A percentile compares a stretch with the other conserved stretches of the same genome.
Conservation (phyloP, 2,888 invertebrate species). For the Ferdinandea cuprea region DNA sequence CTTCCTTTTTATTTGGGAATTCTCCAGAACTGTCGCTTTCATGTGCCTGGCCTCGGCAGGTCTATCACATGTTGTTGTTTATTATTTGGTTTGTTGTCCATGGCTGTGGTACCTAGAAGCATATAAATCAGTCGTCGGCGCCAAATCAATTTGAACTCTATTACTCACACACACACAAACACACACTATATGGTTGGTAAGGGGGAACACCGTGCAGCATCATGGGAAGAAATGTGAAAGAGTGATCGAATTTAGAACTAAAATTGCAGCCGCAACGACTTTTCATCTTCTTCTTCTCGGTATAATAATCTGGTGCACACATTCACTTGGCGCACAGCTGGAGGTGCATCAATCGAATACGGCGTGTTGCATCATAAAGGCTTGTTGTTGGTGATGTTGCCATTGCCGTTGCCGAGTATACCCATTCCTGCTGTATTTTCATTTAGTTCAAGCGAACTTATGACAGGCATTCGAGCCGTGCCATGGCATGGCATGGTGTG, state of each 20-base stretch:
- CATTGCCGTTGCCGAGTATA: too few species aligned
- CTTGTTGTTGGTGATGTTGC: background rate
- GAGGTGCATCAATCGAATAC: conserved; percentile 45
- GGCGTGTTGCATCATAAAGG: conserved; percentile 27
- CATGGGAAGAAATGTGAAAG: conserved; percentile 1
- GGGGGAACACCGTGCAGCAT: background rate
- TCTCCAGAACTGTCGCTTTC: conserved; percentile 67
- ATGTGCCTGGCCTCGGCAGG: conserved; percentile 23
- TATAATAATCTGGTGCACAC: conserved; percentile 5
- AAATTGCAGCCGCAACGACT: conserved; percentile 4
- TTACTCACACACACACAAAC: too few species aligned
- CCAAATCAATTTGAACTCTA: conserved; percentile 53
- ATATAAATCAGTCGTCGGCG: conserved; percentile 64
- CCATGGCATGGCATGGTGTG: background rate
- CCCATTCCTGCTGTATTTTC: background rate
- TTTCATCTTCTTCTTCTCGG: background rate
- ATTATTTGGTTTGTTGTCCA: background rate
- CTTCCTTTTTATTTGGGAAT: conserved; percentile 40
- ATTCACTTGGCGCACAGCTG: conserved; percentile 48
- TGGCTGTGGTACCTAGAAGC: background rate
- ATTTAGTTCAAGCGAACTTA: conserved; percentile 22
- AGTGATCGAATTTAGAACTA: conserved; percentile 33
- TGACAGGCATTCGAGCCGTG: conserved; percentile 22
- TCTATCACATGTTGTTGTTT: conserved; percentile 42
- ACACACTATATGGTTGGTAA: conserved; percentile 15